phyloP scores from a whole-genome alignment of 2,797 vertebrate species.

The Chloroceryle amazona region DNA sequence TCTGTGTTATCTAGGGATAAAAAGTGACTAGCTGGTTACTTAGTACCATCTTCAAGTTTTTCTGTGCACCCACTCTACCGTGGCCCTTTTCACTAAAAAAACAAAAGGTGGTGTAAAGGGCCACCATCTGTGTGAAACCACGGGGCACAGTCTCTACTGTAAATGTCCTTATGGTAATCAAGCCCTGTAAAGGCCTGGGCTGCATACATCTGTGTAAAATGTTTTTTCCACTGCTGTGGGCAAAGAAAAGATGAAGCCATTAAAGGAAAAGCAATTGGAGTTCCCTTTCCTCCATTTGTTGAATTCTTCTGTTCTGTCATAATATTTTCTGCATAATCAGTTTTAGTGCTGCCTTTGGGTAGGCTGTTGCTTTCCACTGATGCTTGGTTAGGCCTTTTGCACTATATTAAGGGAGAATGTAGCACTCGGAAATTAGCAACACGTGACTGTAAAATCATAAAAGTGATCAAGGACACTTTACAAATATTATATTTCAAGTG shows the following conservation, averaged over 20 bases:
- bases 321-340: slow-evolving; percentile 24
- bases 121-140: not conserved
- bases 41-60: not conserved
- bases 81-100: not conserved
- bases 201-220: not conserved
- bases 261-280: not conserved
- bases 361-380: slow-evolving; percentile 11
- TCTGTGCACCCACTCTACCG: not conserved
- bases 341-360: slow-evolving; percentile 45
- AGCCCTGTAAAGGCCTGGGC: not conserved
- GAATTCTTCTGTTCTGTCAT: slow-evolving; percentile 6
- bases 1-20: not conserved
- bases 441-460: not conserved
- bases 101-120: not conserved
- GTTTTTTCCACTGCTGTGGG: not conserved
- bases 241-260: not conserved
- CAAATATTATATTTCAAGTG: slow-evolving; percentile 15
- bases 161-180: not conserved
- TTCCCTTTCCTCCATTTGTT: not conserved
- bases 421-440: slow-evolving; percentile 7
- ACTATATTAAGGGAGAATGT: not conserved
- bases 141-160: not conserved
- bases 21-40: not conserved
- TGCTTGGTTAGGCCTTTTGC: slow-evolving; percentile 33
- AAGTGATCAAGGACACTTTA: slow-evolving; percentile 8